These are phyloP conservation scores for Theocolax elegans DNA, from an alignment of 1,140 invertebrate species.

Conservation along the genomic window DNA sequence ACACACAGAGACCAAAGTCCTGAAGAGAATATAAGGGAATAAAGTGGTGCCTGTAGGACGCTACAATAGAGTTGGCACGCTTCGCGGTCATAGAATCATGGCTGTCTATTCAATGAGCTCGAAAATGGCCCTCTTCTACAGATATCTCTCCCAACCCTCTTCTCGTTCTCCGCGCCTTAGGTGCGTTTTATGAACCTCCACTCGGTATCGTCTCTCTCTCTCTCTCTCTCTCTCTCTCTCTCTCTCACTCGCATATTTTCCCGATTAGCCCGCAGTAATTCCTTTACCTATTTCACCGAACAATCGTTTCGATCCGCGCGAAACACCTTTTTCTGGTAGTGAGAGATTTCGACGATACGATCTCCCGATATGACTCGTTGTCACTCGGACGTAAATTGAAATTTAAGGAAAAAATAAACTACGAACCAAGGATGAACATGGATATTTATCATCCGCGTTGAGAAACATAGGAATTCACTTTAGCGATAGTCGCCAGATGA, in stretches of 20 bases:
- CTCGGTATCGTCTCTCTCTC: conserved; percentile 6
- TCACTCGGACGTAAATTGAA: neutral
- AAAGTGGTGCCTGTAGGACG: conserved; percentile 43
- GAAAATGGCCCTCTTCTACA: conserved; percentile 66
- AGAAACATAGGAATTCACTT: conserved; percentile 34
- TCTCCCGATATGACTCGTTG: too few relatives aligned
- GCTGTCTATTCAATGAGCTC: conserved; percentile 68
- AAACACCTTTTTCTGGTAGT: neutral
- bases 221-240: neutral
- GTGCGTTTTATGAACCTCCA: conserved; percentile 63
- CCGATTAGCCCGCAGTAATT: neutral
- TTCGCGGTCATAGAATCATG: conserved; percentile 66
- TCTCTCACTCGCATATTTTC: neutral
- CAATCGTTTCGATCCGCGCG: neutral
- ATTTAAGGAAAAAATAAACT: neutral
- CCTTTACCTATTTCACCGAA: neutral
- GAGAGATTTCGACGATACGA: too few relatives aligned
- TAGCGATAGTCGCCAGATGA: conserved; percentile 11
- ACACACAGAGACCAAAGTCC: too few relatives aligned
- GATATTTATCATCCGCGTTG: conserved; percentile 8
- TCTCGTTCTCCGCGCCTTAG: conserved; percentile 1
- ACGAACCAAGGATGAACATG: neutral
- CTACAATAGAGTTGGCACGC: conserved; percentile 68
- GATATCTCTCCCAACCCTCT: conserved; percentile 53
- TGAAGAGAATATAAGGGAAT: neutral